Evolutionary conservation across 2,888 invertebrate species (phyloP).

Genomic region (Tenthredo notha): DNA sequence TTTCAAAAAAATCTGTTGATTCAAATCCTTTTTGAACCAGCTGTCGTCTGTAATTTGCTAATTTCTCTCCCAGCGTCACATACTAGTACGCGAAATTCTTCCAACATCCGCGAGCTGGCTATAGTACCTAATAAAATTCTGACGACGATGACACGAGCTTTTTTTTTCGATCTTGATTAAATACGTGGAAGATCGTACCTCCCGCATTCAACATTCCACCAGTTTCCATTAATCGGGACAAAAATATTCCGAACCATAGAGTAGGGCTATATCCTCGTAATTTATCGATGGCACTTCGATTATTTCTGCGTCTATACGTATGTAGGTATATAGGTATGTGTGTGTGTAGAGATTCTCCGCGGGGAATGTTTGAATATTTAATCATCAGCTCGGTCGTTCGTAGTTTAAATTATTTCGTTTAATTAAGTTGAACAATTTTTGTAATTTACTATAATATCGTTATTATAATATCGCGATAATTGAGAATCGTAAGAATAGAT

Average conservation of each 20-base stretch:
- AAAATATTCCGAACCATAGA: slow-evolving; percentile 13
- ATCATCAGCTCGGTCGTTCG: background rate
- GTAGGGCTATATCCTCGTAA: slow-evolving; percentile 15
- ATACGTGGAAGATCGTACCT: slow-evolving; percentile 47
- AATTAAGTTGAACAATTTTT: background rate
- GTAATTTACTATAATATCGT: background rate
- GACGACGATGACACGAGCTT: slow-evolving; percentile 28
- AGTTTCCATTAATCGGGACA: slow-evolving; percentile 14
- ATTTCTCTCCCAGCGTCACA: background rate
- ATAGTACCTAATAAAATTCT: background rate
- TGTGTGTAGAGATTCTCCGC: background rate
- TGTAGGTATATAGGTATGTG: background rate
- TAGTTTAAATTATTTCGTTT: background rate
- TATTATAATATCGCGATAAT: background rate
- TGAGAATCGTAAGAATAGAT: background rate
- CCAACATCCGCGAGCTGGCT: background rate
- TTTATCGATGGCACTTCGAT: slow-evolving; percentile 35
- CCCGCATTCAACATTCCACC: slow-evolving; percentile 11
- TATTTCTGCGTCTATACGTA: background rate
- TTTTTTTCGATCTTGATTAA: slow-evolving; percentile 33
- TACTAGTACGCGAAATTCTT: background rate
- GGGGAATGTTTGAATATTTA: background rate
- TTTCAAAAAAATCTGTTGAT: background rate
- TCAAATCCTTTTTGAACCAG: background rate
- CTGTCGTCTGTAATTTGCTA: background rate